These are phyloP conservation scores for Lichenostomus cassidix DNA, from an alignment of 2,113 vertebrate genomes.

Conservation along the genomic window DNA sequence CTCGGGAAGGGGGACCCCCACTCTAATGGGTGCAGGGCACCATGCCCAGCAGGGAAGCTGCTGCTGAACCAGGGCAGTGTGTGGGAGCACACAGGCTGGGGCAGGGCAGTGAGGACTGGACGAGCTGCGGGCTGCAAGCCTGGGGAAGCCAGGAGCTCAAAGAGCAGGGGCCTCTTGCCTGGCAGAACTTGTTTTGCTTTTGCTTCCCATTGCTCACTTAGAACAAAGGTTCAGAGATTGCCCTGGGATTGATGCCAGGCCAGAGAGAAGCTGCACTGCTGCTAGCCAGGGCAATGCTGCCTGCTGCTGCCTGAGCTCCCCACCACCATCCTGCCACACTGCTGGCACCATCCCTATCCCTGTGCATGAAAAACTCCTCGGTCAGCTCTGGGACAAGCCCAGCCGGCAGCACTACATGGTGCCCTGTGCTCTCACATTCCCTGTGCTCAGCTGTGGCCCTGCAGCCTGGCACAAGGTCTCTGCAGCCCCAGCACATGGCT, in stretches of 20 bases:
- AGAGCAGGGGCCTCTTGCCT: not conserved
- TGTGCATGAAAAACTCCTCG: not conserved
- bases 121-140: fast-evolving
- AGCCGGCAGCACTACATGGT: not conserved
- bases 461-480: not conserved
- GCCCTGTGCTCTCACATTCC: fast-evolving
- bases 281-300: not conserved
- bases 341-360: not conserved
- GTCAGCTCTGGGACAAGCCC: not conserved
- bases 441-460: not conserved
- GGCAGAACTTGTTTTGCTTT: not conserved
- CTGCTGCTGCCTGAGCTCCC: not conserved
- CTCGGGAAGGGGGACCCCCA: fast-evolving
- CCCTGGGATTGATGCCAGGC: not conserved
- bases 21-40: not conserved
- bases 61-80: not conserved
- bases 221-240: conserved; percentile 43
- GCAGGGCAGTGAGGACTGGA: not conserved
- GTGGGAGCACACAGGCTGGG: not conserved
- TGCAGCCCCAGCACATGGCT: fast-evolving
- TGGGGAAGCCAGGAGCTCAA: not conserved
- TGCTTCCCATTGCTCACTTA: not conserved
- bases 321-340: not conserved
- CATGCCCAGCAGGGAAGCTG: not conserved
- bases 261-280: not conserved